A percentile compares a stretch with the other conserved stretches of the same genome.
phyloP scores from a whole-genome alignment of 1,140 invertebrate species.

The Hestina assimilis region DNA sequence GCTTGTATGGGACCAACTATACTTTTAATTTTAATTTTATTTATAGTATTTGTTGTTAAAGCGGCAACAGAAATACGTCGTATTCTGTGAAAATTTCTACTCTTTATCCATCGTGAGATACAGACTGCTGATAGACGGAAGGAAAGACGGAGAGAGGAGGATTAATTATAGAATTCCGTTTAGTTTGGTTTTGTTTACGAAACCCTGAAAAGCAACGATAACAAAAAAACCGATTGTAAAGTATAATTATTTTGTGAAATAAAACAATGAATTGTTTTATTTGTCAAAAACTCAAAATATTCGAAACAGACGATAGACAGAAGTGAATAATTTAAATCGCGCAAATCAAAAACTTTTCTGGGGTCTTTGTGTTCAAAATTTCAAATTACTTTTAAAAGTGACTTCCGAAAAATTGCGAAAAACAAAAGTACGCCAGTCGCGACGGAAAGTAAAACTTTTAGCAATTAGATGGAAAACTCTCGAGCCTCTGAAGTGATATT shows the following conservation, averaged over 20 bases:
- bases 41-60: too few species aligned
- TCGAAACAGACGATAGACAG: background rate
- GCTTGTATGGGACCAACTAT: too few species aligned
- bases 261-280: background rate
- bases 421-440: conserved; percentile 12
- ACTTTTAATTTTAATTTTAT: too few species aligned
- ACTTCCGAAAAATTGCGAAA: conserved; percentile 17
- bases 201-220: too few species aligned
- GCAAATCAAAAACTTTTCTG: background rate
- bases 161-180: too few species aligned
- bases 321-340: background rate
- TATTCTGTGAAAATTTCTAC: too few species aligned
- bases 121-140: too few species aligned
- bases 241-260: background rate
- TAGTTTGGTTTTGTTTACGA: too few species aligned
- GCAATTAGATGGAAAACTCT: conserved; percentile 18
- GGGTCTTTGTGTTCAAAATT: conserved; percentile 2
- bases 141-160: too few species aligned
- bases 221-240: background rate
- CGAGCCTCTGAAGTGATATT: conserved; percentile 14
- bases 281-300: background rate
- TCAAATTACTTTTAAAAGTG: conserved; percentile 15
- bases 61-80: too few species aligned
- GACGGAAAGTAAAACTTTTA: conserved; percentile 25
- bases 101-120: too few species aligned